Evolutionary conservation across 1,140 invertebrate genomes (phyloP), one percentile per base, ranked within the genome.

Genomic region (Belonocnema kinseyi): DNA sequence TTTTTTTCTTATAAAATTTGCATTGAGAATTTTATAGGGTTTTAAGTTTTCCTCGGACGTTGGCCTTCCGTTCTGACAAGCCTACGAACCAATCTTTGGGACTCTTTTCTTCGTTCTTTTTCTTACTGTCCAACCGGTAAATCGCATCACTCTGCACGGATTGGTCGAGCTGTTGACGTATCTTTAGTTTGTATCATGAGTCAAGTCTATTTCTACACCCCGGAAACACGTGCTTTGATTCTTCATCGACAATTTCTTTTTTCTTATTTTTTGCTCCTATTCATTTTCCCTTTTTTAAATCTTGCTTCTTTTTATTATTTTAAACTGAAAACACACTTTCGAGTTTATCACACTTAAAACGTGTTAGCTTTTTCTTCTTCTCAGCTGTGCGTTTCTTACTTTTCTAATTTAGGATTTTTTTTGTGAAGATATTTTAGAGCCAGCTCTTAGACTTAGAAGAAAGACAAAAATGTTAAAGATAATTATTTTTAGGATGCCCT

Each of bases 131-230:
- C 61, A 66, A 66, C 26, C 61, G 61, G 61, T 66, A 66, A 66
- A 66, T 66, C 61, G 26, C 61, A 66, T 66, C 61, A 66, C 21
- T 66, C 58, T 66, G 21, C 58, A 66, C 58, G 58, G 58, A 66
- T 66, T 66, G 58, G 58, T 66, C 21, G 58, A 66, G 12, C 21
- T 66, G 58, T 66, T 66, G 33, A 66, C 58, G 58, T 66, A 66
- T 61, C 56, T 61, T 11, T 46, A 46, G 40, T 46, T 46, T 33
- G 17, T 61, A 21, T 61, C 19, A 21, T 19, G 21, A 33, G 21
- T 61, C 58, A 33, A n/a, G 61, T 66, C 61, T 66, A 66, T 66
- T 66, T 66, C 40, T 66, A 33, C 61, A 26, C 26, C 61, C 26
- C 26, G 61, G 61, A 66, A 66, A 66, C 61, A 66, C 61, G 61